A percentile compares a stretch with the other conserved stretches of the same genome.
Conservation (phyloP, 2,113 vertebrate species). For the Prolemur simus region DNA sequence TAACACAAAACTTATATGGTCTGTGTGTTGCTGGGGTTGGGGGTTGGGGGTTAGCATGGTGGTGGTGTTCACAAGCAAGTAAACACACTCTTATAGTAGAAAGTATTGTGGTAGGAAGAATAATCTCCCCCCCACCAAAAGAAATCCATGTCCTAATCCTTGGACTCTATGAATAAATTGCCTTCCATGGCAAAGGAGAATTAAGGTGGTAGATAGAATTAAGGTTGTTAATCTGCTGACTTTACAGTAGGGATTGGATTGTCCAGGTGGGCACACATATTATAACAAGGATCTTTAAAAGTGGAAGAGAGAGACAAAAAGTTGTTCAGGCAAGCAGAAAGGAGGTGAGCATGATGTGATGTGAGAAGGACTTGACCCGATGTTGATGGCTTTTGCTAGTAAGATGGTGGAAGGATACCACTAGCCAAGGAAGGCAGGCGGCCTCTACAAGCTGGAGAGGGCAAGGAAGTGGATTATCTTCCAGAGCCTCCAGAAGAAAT, state of each 20-base stretch:
- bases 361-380: not conserved
- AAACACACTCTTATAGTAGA: not conserved
- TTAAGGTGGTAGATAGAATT: not conserved
- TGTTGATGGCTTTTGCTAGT: not conserved
- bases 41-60: not conserved
- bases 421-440: not conserved
- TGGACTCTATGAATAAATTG: not conserved
- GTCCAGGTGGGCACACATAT: not conserved
- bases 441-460: not conserved
- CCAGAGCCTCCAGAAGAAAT: not conserved
- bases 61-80: not conserved
- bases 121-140: rapidly evolving
- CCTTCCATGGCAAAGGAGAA: not conserved
- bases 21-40: not conserved
- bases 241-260: not conserved
- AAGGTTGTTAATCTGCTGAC: not conserved
- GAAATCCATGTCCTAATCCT: not conserved
- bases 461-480: not conserved
- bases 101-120: not conserved
- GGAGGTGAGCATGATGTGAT: not conserved
- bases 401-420: not conserved
- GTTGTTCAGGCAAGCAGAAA: not conserved
- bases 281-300: not conserved
- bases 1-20: not conserved
- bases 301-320: not conserved